phyloP scores from a whole-genome alignment of 1,140 invertebrate genomes.

The Drosophila arawakana region DNA sequence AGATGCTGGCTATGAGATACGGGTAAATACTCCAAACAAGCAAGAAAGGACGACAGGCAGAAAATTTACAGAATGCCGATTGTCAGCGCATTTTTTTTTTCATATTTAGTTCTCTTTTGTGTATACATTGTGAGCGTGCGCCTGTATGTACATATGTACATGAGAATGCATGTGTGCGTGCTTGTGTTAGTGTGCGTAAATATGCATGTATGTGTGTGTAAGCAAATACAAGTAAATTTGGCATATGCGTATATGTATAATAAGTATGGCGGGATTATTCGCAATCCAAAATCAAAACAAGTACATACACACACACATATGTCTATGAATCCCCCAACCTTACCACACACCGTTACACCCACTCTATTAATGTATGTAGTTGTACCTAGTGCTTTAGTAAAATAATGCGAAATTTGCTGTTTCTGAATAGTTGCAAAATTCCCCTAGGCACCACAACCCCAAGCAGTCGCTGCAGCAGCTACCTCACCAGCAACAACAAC shows the following conservation, averaged over 20 bases:
- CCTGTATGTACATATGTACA: slow-evolving; percentile 33
- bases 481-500: not conserved
- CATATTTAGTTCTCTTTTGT: slow-evolving; percentile 20
- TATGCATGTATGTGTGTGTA: slow-evolving; percentile 27
- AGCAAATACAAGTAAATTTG: slow-evolving; percentile 24
- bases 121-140: slow-evolving; percentile 53
- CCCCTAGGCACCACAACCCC: slow-evolving; percentile 75
- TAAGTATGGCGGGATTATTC: slow-evolving; percentile 12
- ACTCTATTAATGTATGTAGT: slow-evolving; percentile 44
- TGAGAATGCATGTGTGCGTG: slow-evolving; percentile 10
- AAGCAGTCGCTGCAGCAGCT: slow-evolving; percentile 5
- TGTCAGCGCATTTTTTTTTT: slow-evolving; percentile 46
- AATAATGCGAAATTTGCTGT: slow-evolving; percentile 84
- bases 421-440: slow-evolving; percentile 84
- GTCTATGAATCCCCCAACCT: not conserved
- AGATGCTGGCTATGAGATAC: slow-evolving; percentile 73
- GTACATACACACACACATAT: slow-evolving; percentile 9
- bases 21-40: slow-evolving; percentile 71
- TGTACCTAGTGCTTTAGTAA: slow-evolving; percentile 76
- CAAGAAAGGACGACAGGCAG: slow-evolving; percentile 1
- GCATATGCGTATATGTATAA: slow-evolving; percentile 6
- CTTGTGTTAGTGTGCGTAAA: slow-evolving; percentile 21
- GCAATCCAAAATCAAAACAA: slow-evolving; percentile 32
- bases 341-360: not conserved
- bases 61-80: slow-evolving; percentile 39